A percentile compares a stretch with the other conserved stretches of the same genome.
Evolutionary conservation across 2,888 invertebrate genomes (phyloP).

Genomic region (Bibio marci): DNA sequence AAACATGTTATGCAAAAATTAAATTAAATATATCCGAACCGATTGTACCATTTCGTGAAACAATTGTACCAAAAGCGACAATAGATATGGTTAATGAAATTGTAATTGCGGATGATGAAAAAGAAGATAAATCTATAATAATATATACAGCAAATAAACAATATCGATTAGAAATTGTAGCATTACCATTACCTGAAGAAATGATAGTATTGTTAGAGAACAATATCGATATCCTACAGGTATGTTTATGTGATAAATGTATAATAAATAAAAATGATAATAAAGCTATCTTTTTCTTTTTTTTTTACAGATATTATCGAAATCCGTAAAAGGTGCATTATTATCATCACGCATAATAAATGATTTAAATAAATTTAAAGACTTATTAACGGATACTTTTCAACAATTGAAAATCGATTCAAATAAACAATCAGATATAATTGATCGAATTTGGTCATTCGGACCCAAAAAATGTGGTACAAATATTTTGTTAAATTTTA

Average conservation of each 20-base stretch:
- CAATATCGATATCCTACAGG: slow-evolving; percentile 52
- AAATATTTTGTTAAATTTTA: slow-evolving; percentile 75
- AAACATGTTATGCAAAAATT: slow-evolving; percentile 62
- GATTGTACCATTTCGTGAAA: slow-evolving; percentile 92
- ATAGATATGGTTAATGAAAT: slow-evolving; percentile 80
- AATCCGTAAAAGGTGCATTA: slow-evolving; percentile 11
- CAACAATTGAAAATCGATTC: not conserved
- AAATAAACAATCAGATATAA: not conserved
- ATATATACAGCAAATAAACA: slow-evolving; percentile 54
- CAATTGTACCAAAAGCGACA: slow-evolving; percentile 64
- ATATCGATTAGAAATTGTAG: slow-evolving; percentile 54
- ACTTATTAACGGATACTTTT: slow-evolving; percentile 1
- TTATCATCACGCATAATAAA: slow-evolving; percentile 5
- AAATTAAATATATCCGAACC: slow-evolving; percentile 85
- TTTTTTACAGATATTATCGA: slow-evolving; percentile 29
- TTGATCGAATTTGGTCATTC: slow-evolving; percentile 64
- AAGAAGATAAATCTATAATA: slow-evolving; percentile 35
- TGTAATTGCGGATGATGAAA: slow-evolving; percentile 31
- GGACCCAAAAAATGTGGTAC: slow-evolving; percentile 80
- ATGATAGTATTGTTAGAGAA: slow-evolving; percentile 55
- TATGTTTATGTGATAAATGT: too few relatives aligned
- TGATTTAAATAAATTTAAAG: slow-evolving; percentile 9
- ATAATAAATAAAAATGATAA: too few relatives aligned
- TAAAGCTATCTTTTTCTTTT: too few relatives aligned
- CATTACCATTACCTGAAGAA: slow-evolving; percentile 54